Evolutionary conservation across 2,113 vertebrate genomes (phyloP), one percentile per base, ranked within the genome.

Genomic region (Albula goreensis): DNA sequence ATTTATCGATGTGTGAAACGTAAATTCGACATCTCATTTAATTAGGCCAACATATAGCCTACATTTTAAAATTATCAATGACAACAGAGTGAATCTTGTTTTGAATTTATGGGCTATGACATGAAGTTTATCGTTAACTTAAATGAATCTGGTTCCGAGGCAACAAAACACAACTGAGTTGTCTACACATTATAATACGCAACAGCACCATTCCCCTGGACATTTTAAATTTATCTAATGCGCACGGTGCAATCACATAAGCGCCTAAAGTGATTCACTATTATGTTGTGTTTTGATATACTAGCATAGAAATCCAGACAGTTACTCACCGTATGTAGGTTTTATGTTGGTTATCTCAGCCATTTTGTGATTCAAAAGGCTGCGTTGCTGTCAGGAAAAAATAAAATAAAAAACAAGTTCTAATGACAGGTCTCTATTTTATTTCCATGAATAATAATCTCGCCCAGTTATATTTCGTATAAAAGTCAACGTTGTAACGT

Each of bases 281-380:
- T 15, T 0, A 78, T 48, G 63, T 78, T 25, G 17, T 63, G 50
- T 80, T 7, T 31, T 77, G 6, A 48, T 79, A 79, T 63, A 80
- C 63, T 41, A 81, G 50, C 53, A 77, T 74, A 79, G 10, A 79
- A 56, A 52, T 48, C 84, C 19, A 74, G 12, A n/a, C 31, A 70
- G 51, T 22, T 0, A 87, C 90, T 92, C 66, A 92, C 90, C 90
- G n/a, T 91, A 92, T 60, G 87, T 78, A 50, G 89, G 87, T 83
- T 57, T 91, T 74, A 92, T 88, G 86, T 89, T 87, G 78, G 85
- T 90, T 1, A 91, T 87, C 83, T 92, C 91, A 88, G 90, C 88
- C 91, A 92, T 92, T 85, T 89, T 92, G 81, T n/a, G 78, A 15
- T n/a, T 85, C 85, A 85, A 50, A 22, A n/a, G 56, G 15, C 48